Evolutionary conservation across 2,888 invertebrate species (phyloP).

Genomic region (Leucania comma): DNA sequence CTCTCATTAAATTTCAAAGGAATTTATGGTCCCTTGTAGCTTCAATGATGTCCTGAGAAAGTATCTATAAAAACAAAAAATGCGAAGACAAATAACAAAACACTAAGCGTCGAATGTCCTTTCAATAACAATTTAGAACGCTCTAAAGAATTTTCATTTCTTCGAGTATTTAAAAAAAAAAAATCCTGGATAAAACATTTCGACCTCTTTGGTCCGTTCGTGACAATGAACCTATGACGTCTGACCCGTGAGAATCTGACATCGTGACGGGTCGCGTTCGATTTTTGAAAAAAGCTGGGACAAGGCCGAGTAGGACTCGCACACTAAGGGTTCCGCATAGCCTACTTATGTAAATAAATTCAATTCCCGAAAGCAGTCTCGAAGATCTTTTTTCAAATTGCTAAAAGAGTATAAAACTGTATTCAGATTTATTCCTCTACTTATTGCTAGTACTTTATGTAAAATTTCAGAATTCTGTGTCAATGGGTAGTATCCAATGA

Average conservation of each 20-base stretch:
- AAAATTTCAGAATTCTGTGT: no score
- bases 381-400: no score
- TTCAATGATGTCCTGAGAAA: neutral
- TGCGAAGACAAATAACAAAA: constrained; percentile 41
- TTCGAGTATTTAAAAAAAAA: constrained; percentile 36
- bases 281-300: constrained; percentile 53
- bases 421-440: no score
- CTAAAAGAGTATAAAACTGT: no score
- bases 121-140: constrained; percentile 30
- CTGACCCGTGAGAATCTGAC: constrained; percentile 86
- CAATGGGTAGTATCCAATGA: no score
- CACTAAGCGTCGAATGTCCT: constrained; percentile 5
- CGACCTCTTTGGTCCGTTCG: constrained; percentile 66
- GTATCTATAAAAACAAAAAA: constrained; percentile 26
- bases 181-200: constrained; percentile 42
- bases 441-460: no score
- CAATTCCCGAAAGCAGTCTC: no score
- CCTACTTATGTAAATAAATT: no score
- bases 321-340: constrained; percentile 7
- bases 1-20: no score
- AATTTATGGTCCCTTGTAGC: no score
- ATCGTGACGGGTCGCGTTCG: constrained; percentile 81
- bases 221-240: constrained; percentile 77
- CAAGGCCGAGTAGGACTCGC: no score
- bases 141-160: constrained; percentile 41